Base-by-base conservation (phyloP, 2,797 vertebrate species). In the Alauda arvensis region DNA sequence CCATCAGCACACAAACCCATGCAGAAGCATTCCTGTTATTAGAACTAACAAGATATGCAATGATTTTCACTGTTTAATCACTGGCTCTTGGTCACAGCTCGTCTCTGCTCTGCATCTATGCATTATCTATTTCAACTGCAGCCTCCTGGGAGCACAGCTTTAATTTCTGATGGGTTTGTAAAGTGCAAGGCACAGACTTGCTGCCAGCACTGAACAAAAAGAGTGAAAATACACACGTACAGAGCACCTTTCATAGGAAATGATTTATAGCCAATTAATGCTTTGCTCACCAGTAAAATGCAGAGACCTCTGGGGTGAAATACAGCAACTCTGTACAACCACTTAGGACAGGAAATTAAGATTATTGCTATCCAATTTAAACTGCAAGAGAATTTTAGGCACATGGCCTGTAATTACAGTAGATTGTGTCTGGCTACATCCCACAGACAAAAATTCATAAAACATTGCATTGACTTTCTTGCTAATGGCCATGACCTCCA, bases 401-500 rank as follows among this genome's bases (percentile, higher is more conserved):
- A 94, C 65, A 85, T 5, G 46, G 80, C 56, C 68, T 77, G 33
- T 83, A 91, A 95, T 93, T 95, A 71, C 57, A 79, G 45, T 6
- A 84, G 85, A 91, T 65, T 77, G 71, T 2, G 24, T 79, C 77
- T 94, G 89, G 80, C 87, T 93, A 29, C 51, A 75, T 79, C 56
- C 37, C 56, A 68, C 51, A 87, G 55, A 77, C 52, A 84, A 52
- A 62, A 83, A 90, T 71, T 77, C 1, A 0, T 82, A 62, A 66
- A 92, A 68, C n/a, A 52, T 53, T 53, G 59, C 74, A n/a, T 0
- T 78, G 87, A 74, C 74, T 90, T 90, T 63, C 68, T 74, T 82
- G 78, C 34, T 93, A 92, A 94, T 75, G 85, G 80, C 83, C 3
- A 2, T 82, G 93, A 93, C 90, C 89, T 94, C 84, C 67, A 89